These are phyloP conservation scores for Protonemura montana DNA, from an alignment of 2,888 invertebrate species.

Conservation along the genomic window DNA sequence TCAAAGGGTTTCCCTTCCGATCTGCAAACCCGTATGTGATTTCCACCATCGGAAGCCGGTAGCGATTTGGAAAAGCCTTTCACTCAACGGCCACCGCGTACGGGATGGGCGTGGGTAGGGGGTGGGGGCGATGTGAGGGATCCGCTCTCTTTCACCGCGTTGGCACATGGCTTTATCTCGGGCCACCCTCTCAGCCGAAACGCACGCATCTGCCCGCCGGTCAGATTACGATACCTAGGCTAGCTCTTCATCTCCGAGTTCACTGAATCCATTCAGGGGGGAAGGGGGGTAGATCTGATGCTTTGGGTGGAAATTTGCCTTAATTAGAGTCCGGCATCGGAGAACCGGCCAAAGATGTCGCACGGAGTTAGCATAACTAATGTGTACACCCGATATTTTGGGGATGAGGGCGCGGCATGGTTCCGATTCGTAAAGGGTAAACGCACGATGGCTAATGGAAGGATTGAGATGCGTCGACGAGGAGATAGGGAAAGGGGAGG, in stretches of 20 bases:
- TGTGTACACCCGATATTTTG: neutral
- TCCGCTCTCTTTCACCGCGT: neutral
- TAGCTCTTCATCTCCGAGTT: neutral
- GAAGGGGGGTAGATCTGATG: neutral
- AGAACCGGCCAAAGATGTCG: neutral
- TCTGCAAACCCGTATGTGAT: conserved; percentile 33
- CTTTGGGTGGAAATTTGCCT: neutral
- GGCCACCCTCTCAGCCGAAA: neutral
- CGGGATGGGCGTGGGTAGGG: neutral
- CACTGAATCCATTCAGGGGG: neutral
- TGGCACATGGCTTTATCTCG: neutral
- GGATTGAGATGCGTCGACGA: neutral
- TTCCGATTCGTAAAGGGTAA: neutral
- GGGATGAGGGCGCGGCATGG: neutral
- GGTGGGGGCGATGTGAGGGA: neutral
- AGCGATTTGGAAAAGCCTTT: conserved; percentile 29
- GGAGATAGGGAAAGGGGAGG: no score
- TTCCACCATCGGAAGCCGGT: neutral
- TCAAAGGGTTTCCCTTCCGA: conserved; percentile 29
- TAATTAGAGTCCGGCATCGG: neutral
- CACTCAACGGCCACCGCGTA: neutral
- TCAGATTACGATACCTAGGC: neutral
- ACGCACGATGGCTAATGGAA: neutral
- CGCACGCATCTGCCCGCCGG: neutral
- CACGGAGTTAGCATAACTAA: neutral